Evolutionary conservation across 2,888 invertebrate species (phyloP), one percentile per base, ranked within the genome.

Genomic region (Nymphalis urticae): DNA sequence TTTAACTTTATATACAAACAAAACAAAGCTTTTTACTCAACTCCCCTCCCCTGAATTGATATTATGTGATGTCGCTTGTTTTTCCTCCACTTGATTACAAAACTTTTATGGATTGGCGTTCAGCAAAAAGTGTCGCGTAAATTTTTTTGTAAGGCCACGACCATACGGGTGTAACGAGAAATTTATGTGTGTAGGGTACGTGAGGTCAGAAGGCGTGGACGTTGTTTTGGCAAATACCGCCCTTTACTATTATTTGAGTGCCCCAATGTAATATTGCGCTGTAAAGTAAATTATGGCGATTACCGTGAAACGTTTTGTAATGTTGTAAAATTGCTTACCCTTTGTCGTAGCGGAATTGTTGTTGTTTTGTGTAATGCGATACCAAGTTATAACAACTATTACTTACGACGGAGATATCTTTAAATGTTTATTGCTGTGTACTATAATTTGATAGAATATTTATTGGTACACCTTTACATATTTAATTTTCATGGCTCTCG

Each of bases 111-210:
- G 82, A 76, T 79, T 78, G 78, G 74, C 76, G 75, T 75, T 74
- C 76, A 73, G 77, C 82, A 86, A 88, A 87, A 89, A 87, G 79
- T 76, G 77, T 78, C 74, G 75, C 75, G 81, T 80, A 79, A 76
- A 58, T 82, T 87, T 88, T 88, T 79, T 83, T 84, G 81, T 76
- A 77, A 78, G 77, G 77, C 72, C 75, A 66, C 71, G 75, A 75
- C 72, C 75, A 82, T 84, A 83, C 81, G 81, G 76, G 75, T 81
- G 84, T 88, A 83, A 86, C 84, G 83, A 85, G 79, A 86, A 89
- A 89, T 90, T 88, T 90, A 89, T 87, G 83, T 87, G 83, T 81
- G 76, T 72, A 76, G 75, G 76, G 70, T 79, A 81, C 80, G 84
- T 80, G 81, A 83, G 86, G 87, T 86, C 83, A 80, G 70, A 42